Conservation (phyloP, 1,140 invertebrate genomes). For the Maconellicoccus hirsutus region DNA sequence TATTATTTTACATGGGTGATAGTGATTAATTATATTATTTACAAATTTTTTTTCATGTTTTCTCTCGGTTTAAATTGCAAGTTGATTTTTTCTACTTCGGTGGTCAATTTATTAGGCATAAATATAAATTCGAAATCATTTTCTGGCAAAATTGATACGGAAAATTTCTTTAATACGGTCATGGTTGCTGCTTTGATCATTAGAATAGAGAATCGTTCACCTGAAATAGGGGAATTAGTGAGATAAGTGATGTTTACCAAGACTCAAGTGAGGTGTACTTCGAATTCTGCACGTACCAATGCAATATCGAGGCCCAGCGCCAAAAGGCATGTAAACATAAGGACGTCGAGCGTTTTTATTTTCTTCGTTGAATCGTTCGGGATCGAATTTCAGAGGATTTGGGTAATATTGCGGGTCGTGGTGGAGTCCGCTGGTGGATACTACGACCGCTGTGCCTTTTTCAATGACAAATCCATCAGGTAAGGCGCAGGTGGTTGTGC, state of each 20-base stretch:
- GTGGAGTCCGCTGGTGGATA: slow-evolving; percentile 39
- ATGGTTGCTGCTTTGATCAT: neutral
- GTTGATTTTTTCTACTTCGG: neutral
- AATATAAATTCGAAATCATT: neutral
- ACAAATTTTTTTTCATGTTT: neutral
- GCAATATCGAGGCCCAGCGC: slow-evolving; percentile 40
- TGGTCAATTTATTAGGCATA: neutral
- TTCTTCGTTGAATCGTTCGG: slow-evolving; percentile 37
- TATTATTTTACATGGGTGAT: too few species aligned
- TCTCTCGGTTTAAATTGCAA: neutral
- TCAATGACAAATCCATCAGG: neutral
- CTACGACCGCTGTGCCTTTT: neutral
- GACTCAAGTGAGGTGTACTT: too few species aligned
- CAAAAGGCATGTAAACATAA: slow-evolving; percentile 49
- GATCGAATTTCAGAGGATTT: slow-evolving; percentile 44
- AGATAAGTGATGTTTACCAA: too few species aligned
- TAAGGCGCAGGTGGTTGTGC: neutral
- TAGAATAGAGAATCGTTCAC: neutral
- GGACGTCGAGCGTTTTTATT: slow-evolving; percentile 34
- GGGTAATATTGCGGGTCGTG: slow-evolving; percentile 41
- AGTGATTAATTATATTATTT: neutral
- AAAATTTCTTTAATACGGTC: neutral
- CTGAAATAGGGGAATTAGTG: neutral
- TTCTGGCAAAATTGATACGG: neutral
- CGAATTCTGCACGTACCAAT: slow-evolving; percentile 34